Evolutionary conservation across 2,113 vertebrate species (phyloP), one percentile per base, ranked within the genome.

Genomic region (Xyliphius kryptos): DNA sequence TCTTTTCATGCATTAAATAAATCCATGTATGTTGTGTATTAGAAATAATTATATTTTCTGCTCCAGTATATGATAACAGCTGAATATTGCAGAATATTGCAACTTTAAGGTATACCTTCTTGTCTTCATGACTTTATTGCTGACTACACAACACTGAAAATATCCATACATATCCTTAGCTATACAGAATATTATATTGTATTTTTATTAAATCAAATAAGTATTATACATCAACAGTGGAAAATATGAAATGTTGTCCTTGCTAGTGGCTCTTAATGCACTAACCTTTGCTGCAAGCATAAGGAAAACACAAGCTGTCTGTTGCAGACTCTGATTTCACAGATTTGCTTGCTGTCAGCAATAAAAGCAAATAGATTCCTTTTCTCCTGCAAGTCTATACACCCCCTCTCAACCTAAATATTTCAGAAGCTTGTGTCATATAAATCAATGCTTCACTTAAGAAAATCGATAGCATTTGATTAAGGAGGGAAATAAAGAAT

Each of bases 391-490:
- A 26, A 62, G 64, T 52, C 59, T 7, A 38, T n/a, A 19, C 37
- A 10, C 47, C 16, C 56, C 40, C 57, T 61, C 64, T 57, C 64
- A 43, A 49, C 17, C 63, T 64, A 51, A 57, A 70, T 63, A 53
- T 65, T 68, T 70, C 57, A 71, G 61, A 49, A 44, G 37, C 12
- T 38, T 41, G 48, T 73, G 68, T 62, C 71, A 68, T 61, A 73
- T 73, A 66, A 73, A 73, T 76, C 74, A 70, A 59, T 73, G 64
- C 68, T 59, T 56, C 71, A 70, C 71, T 76, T 76, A 68, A 73
- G 53, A 17, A 43, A 65, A 76, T 76, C 74, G 65, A 76, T 73
- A 73, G 67, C 17, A 17, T 65, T 70, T 76, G 74, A 76, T 76
- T 73, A 61, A 69, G 63, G 49, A 48, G 56, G 61, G 53, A 55